Percentiles rank a stretch among this genome's conserved stretches.
phyloP scores from a whole-genome alignment of 2,888 invertebrate genomes.

The Ferrisia virgata region DNA sequence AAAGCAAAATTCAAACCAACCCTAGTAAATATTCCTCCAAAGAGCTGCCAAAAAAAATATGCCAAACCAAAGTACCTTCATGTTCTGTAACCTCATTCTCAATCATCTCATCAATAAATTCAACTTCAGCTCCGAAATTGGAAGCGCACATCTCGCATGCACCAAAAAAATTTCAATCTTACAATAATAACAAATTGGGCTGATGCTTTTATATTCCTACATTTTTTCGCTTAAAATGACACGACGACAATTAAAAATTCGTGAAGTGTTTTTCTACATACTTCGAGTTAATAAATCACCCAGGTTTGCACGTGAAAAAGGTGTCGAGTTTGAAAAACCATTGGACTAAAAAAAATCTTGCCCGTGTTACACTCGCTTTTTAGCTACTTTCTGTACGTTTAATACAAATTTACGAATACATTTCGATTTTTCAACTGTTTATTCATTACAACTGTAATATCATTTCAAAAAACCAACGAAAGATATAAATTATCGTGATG shows the following conservation, averaged over 20 bases:
- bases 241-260: constrained; percentile 1
- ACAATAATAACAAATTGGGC: too few relatives aligned
- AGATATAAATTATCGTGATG: neutral
- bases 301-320: neutral
- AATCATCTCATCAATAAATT: too few relatives aligned
- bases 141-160: too few relatives aligned
- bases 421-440: neutral
- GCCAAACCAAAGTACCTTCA: too few relatives aligned
- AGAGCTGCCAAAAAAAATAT: too few relatives aligned
- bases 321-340: neutral
- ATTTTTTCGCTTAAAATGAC: too few relatives aligned
- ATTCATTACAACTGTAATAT: neutral
- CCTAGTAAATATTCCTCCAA: too few relatives aligned
- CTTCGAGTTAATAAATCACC: neutral
- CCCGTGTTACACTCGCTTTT: neutral
- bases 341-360: neutral
- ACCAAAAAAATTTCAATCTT: too few relatives aligned
- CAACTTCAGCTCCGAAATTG: too few relatives aligned
- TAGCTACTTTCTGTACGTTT: neutral
- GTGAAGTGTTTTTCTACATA: neutral
- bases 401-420: neutral
- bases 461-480: neutral
- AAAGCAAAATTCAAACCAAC: too few relatives aligned
- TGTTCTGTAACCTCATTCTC: too few relatives aligned
- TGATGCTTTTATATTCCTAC: too few relatives aligned